phyloP scores from a whole-genome alignment of 2,797 vertebrate species.

The Tenualosa thibaudeaui region DNA sequence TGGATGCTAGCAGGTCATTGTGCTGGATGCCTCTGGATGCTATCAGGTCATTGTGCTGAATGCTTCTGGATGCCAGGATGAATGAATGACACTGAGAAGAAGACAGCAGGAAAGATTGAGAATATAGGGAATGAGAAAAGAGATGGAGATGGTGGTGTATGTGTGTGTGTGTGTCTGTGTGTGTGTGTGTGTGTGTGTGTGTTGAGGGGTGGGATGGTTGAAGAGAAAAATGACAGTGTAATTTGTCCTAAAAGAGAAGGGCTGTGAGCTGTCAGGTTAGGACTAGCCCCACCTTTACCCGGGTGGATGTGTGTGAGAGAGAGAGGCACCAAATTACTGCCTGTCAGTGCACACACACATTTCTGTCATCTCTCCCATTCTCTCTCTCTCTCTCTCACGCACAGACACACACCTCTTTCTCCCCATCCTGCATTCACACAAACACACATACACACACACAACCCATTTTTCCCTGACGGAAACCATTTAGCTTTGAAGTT shows the following conservation, averaged over 20 bases:
- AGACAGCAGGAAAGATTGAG: background rate
- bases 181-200: too few relatives aligned
- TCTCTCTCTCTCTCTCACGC: background rate
- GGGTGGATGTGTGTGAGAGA: background rate
- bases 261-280: background rate
- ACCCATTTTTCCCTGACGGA: background rate
- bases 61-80: too few relatives aligned
- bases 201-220: too few relatives aligned
- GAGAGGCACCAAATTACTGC: background rate
- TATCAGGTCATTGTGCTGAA: too few relatives aligned
- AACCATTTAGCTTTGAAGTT: conserved; percentile 14
- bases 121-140: background rate
- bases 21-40: too few relatives aligned
- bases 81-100: background rate
- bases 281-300: background rate
- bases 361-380: background rate
- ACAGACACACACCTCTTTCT: background rate
- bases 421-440: background rate
- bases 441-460: background rate
- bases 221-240: background rate
- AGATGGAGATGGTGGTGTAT: background rate
- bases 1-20: too few relatives aligned
- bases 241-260: background rate
- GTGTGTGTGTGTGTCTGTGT: too few relatives aligned
- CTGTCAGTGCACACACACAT: background rate